Evolutionary conservation across 2,113 vertebrate species (phyloP).

Genomic region (Amblyopsis rosae): DNA sequence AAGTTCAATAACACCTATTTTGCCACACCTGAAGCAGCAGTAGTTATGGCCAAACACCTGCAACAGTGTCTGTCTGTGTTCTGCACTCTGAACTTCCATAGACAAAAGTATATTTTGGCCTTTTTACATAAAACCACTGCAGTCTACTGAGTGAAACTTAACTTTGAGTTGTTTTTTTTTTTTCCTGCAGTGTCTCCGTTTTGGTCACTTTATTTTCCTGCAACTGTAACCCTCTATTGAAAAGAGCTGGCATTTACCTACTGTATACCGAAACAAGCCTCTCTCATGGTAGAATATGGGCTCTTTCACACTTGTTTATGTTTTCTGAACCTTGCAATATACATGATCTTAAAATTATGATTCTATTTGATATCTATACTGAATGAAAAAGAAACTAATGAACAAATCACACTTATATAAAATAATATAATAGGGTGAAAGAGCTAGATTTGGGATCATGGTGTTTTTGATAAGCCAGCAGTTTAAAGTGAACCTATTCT

Average conservation of each 20-base stretch:
- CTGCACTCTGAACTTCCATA: too few species aligned
- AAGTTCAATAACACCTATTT: neutral
- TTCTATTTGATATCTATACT: too few species aligned
- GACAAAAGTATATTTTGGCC: neutral
- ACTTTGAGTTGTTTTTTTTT: neutral
- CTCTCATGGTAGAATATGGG: constrained; percentile 29
- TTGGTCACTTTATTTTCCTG: neutral
- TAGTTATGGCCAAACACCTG: constrained; percentile 1
- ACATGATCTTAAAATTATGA: neutral
- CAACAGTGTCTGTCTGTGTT: neutral
- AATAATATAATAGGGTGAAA: neutral
- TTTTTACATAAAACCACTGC: neutral
- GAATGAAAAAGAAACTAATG: too few species aligned
- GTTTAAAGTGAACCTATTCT: neutral
- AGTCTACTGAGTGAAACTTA: neutral
- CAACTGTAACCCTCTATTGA: too few species aligned
- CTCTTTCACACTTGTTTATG: constrained; percentile 6
- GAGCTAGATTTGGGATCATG: neutral
- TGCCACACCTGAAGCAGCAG: constrained; percentile 4
- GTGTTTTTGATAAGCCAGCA: neutral
- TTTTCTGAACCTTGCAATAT: neutral
- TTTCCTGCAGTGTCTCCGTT: neutral
- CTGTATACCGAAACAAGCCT: constrained; percentile 45
- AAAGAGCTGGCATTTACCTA: constrained; percentile 13
- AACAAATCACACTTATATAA: neutral